phyloP scores from a whole-genome alignment of 2,113 vertebrate species.

The Pavo muticus region DNA sequence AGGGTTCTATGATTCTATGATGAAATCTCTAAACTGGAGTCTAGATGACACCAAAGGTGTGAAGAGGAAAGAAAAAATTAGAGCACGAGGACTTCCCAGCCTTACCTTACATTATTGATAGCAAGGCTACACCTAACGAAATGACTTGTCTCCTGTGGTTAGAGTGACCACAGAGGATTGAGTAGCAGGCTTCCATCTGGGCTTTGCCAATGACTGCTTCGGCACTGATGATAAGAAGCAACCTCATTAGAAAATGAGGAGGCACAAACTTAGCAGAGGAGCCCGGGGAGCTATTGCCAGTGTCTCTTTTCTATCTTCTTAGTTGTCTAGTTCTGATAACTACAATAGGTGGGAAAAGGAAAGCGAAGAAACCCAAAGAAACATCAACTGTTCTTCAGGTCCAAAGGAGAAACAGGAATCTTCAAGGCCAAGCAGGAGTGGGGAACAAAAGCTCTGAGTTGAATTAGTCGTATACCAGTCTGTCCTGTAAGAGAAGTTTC shows the following conservation, averaged over 20 bases:
- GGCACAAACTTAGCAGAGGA: not conserved
- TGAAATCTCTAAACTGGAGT: not conserved
- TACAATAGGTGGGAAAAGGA: not conserved
- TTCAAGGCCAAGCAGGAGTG: not conserved
- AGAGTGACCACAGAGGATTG: fast-evolving
- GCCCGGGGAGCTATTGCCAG: not conserved
- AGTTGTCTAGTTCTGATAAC: not conserved
- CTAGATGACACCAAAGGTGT: not conserved
- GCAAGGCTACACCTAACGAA: not conserved
- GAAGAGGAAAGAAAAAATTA: not conserved
- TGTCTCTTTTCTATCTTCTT: not conserved
- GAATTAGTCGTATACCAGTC: not conserved
- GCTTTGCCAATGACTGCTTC: not conserved
- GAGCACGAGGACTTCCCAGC: not conserved
- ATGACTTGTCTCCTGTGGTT: not conserved
- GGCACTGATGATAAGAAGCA: not conserved
- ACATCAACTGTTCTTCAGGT: not conserved
- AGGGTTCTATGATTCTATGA: too few relatives aligned
- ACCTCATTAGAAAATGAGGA: not conserved
- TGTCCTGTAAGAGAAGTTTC: conserved; percentile 33
- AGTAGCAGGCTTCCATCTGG: not conserved
- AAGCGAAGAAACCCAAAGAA: not conserved
- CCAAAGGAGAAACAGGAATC: conserved; percentile 16
- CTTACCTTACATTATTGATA: not conserved
- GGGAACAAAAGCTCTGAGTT: conserved; percentile 16